Percentiles rank a stretch among this genome's conserved stretches.
Conservation (phyloP, 64 coral and sea anemone species). For the Acropora tenuis region DNA sequence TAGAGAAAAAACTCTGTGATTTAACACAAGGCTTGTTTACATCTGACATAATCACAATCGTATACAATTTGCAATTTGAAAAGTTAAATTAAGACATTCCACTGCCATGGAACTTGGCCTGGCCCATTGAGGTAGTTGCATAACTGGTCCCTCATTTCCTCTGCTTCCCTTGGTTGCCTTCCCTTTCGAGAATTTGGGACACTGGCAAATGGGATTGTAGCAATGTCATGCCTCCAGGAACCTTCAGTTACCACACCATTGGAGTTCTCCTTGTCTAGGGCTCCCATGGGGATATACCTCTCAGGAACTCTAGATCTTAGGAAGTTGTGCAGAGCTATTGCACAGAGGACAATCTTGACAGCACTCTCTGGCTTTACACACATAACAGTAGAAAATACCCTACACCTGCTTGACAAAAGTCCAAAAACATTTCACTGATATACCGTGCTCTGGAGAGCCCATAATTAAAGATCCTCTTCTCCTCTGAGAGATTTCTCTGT, state of each 20-base stretch:
- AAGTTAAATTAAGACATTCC: conserved; percentile 16
- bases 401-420: conserved; percentile 39
- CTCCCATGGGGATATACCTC: conserved; percentile 36
- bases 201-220: neutral
- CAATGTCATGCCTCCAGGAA: neutral
- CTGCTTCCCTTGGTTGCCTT: conserved; percentile 41
- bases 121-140: conserved; percentile 58
- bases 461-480: conserved; percentile 53
- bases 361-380: conserved; percentile 53
- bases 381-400: conserved; percentile 36
- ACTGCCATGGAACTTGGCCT: conserved; percentile 65
- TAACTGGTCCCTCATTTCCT: conserved; percentile 38
- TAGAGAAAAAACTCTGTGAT: too few relatives aligned
- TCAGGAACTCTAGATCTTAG: conserved; percentile 31
- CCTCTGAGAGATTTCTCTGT: conserved; percentile 35
- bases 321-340: conserved; percentile 62
- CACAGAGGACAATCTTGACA: conserved; percentile 16
- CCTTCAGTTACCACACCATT: neutral
- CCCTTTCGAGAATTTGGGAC: neutral
- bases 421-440: conserved; percentile 41
- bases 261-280: neutral
- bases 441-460: conserved; percentile 37
- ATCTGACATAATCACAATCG: too few relatives aligned
- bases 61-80: too few relatives aligned
- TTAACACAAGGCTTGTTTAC: too few relatives aligned